Percentiles rank a stretch among this genome's conserved stretches.
phyloP scores from a whole-genome alignment of 2,888 invertebrate genomes.

The Eupithecia subumbrata region DNA sequence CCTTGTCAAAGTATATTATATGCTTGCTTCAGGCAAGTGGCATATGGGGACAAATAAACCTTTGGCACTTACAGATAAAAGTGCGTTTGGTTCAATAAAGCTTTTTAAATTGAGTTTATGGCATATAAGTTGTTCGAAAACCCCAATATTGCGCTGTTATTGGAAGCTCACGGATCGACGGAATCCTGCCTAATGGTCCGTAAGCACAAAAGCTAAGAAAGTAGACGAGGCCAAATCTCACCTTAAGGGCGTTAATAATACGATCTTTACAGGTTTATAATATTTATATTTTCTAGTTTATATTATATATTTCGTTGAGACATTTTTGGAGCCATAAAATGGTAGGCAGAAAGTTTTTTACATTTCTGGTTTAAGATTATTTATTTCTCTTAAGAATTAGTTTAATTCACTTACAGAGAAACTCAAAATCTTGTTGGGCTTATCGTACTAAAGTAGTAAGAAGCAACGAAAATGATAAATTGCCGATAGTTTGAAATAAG shows the following conservation, averaged over 20 bases:
- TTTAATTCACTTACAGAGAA: no score
- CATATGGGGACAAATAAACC: background rate
- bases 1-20: no score
- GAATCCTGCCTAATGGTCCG: slow-evolving; percentile 27
- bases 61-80: background rate
- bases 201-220: slow-evolving; percentile 28
- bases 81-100: background rate
- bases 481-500: no score
- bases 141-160: slow-evolving; percentile 14
- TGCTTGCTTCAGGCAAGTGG: background rate
- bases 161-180: slow-evolving; percentile 22
- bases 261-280: background rate
- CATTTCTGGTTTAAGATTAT: no score
- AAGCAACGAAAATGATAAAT: no score
- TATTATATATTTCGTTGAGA: background rate
- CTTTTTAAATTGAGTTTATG: slow-evolving; percentile 1
- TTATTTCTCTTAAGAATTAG: no score
- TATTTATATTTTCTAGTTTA: background rate
- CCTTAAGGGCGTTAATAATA: slow-evolving; percentile 19
- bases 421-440: no score
- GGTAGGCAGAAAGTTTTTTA: background rate
- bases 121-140: slow-evolving; percentile 17
- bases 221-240: slow-evolving; percentile 10
- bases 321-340: background rate
- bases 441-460: no score